A percentile compares a stretch with the other conserved stretches of the same genome.
Evolutionary conservation across 1,140 invertebrate species (phyloP).

Genomic region (Carcinoscorpius rotundicauda): DNA sequence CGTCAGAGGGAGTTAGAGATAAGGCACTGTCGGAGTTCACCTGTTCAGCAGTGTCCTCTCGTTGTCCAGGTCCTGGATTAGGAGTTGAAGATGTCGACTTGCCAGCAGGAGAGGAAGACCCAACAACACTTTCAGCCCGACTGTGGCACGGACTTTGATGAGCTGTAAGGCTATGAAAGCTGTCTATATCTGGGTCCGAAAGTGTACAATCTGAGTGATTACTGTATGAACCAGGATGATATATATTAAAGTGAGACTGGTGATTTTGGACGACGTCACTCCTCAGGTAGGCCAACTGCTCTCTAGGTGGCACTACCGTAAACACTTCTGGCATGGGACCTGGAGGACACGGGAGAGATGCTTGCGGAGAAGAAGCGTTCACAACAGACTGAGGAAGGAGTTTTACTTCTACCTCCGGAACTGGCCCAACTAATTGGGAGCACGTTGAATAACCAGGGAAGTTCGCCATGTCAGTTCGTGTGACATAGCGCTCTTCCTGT

Average conservation of each 20-base stretch:
- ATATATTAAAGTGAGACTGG: neutral
- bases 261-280: slow-evolving; percentile 30
- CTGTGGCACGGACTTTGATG: slow-evolving; percentile 3
- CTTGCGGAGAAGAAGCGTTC: slow-evolving; percentile 8
- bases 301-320: slow-evolving; percentile 21
- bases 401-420: neutral
- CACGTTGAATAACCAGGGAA: slow-evolving; percentile 4
- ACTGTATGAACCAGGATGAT: slow-evolving; percentile 16
- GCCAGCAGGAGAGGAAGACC: no score
- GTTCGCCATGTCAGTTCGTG: slow-evolving; percentile 1
- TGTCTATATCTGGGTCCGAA: slow-evolving; percentile 20
- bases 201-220: slow-evolving; percentile 20
- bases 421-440: neutral
- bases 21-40: slow-evolving; percentile 20
- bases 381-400: slow-evolving; percentile 2
- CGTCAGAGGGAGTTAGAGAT: neutral
- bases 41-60: slow-evolving; percentile 3
- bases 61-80: neutral
- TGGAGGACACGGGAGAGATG: neutral
- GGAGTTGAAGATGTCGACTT: slow-evolving; percentile 2
- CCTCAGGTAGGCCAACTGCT: slow-evolving; percentile 21
- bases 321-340: slow-evolving; percentile 19
- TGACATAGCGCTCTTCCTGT: neutral
- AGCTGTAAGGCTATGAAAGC: slow-evolving; percentile 9
- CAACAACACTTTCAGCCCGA: neutral